Evolutionary conservation across 2,113 vertebrate species (phyloP), one percentile per base, ranked within the genome.

Genomic region (Tichodroma muraria): DNA sequence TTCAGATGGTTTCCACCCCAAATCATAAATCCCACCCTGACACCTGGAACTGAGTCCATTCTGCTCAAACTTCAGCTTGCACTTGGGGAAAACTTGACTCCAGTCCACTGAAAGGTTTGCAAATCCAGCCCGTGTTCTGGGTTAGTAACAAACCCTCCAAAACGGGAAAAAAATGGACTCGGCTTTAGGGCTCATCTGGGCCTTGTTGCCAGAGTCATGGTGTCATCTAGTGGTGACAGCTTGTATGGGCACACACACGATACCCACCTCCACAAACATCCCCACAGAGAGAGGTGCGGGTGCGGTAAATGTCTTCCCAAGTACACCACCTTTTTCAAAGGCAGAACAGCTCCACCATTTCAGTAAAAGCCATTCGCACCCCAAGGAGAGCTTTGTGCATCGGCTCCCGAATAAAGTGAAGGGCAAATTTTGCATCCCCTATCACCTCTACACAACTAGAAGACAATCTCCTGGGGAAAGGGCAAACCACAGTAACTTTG

Each of bases 161-260:
- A 78, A 40, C 13, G 57, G 28, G 23, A 27, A 89, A 91, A 45
- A 45, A 94, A 85, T 33, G 40, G 50, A 31, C 61, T 54, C 56
- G 73, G 78, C 38, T 92, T 65, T 38, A 69, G 25, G 71, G 56
- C 9, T 44, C 47, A 30, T 27, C 30, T 50, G 71, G 64, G 69
- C 84, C 52, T 75, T 42, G 79, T 59, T 75, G 45, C 25, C 79
- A 92, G 78, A 89, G 35, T 42, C 75, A 73, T 50, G 83, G 85
- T 69, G 90, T 68, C 91, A 92, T 77, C 97, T 96, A 95, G 94
- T 45, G 96, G 94, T 57, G 56, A 64, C 56, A 61, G 21, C 23
- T 60, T 56, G 91, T 42, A 95, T 6, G 53, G 65, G 16, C 60
- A 76, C 4, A 71, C 28, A 37, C 27, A 10, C 1, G 1, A 33